Conservation (phyloP, 2,888 invertebrate species). For the Hypolimnas misippus region DNA sequence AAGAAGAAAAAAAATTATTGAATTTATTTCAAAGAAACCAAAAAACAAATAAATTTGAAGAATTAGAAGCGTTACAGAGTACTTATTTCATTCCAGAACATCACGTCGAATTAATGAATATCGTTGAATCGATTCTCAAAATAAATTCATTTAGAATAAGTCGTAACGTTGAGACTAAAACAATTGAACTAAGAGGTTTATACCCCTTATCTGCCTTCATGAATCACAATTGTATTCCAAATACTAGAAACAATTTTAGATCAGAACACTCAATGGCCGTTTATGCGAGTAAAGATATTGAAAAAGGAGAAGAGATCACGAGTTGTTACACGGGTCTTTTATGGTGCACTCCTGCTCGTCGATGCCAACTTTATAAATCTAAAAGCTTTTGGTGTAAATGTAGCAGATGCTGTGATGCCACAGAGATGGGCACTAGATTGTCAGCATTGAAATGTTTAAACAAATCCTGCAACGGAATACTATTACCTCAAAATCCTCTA, state of each 20-base stretch:
- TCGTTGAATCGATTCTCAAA: constrained; percentile 83
- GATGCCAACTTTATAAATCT: constrained; percentile 84
- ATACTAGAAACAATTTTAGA: constrained; percentile 86
- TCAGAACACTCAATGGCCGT: constrained; percentile 81
- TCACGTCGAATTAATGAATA: constrained; percentile 80
- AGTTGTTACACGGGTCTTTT: constrained; percentile 87
- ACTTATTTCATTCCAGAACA: constrained; percentile 70
- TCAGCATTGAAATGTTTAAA: constrained; percentile 82
- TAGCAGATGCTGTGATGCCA: constrained; percentile 84
- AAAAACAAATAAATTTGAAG: constrained; percentile 62
- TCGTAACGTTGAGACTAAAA: constrained; percentile 53
- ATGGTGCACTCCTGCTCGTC: constrained; percentile 86
- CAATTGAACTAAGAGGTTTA: constrained; percentile 82
- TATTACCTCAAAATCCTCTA: constrained; percentile 81
- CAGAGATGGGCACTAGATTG: constrained; percentile 84
- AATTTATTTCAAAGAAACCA: constrained; percentile 69
- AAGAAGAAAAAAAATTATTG: constrained; percentile 73
- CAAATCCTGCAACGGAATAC: constrained; percentile 76
- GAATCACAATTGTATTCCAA: constrained; percentile 88
- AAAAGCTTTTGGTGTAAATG: constrained; percentile 88
- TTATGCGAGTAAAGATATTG: constrained; percentile 83
- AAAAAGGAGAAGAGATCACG: constrained; percentile 84
- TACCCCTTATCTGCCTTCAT: constrained; percentile 86
- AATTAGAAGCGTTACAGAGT: constrained; percentile 77
- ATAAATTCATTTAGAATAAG: constrained; percentile 87